Conservation (phyloP, 1,140 invertebrate species). For the Bombus ignitus region DNA sequence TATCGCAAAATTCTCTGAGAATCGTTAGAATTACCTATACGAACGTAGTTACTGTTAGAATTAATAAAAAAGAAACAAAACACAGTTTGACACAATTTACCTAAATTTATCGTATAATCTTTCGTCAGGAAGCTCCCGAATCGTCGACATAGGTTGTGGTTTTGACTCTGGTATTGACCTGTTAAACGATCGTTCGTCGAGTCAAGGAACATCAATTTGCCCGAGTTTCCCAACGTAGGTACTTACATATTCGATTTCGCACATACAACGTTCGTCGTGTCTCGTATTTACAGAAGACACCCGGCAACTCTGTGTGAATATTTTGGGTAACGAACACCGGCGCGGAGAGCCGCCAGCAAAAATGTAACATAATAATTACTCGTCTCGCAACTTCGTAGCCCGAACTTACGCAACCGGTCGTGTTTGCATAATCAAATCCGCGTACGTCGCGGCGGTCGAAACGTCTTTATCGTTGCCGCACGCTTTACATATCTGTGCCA, state of each 20-base stretch:
- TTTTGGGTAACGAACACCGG: conserved; percentile 6
- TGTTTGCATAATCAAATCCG: conserved; percentile 47
- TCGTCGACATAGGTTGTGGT: no score
- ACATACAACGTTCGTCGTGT: conserved; percentile 1
- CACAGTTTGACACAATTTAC: no score
- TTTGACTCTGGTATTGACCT: background rate
- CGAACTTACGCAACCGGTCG: conserved; percentile 30
- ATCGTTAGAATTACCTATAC: background rate
- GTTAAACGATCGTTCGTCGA: background rate
- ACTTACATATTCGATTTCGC: conserved; percentile 2
- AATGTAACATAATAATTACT: conserved; percentile 36
- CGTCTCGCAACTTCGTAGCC: conserved; percentile 22
- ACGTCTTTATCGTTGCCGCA: conserved; percentile 36
- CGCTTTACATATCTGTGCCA: conserved; percentile 38
- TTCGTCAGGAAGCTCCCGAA: no score
- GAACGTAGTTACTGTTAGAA: background rate
- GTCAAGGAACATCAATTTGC: background rate
- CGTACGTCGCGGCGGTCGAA: conserved; percentile 26
- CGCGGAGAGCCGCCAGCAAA: background rate
- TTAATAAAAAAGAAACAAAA: no score
- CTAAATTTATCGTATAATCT: no score
- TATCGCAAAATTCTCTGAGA: background rate
- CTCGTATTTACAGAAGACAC: conserved; percentile 24
- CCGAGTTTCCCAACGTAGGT: background rate
- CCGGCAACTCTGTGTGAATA: conserved; percentile 2